A percentile compares a stretch with the other conserved stretches of the same genome.
phyloP scores from a whole-genome alignment of 2,797 vertebrate species.

The Dendrocincla tyrannina region DNA sequence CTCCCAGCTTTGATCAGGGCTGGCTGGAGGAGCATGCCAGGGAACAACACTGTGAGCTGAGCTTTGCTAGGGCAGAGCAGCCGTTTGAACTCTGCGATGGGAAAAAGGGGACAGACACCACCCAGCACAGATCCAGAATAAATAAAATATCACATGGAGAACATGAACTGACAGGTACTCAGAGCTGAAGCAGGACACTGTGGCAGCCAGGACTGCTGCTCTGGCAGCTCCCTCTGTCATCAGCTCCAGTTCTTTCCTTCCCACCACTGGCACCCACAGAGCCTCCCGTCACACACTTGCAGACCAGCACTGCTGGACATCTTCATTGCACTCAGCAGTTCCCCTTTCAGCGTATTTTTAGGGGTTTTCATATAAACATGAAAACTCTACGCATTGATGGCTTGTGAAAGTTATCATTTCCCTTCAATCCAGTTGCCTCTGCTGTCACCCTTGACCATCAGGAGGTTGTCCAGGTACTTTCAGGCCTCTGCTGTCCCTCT shows the following conservation, averaged over 20 bases:
- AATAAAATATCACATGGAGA: fast-evolving
- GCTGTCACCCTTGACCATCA: neutral
- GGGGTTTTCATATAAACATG: neutral
- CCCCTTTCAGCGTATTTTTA: neutral
- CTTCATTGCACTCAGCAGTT: neutral
- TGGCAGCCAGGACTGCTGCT: neutral
- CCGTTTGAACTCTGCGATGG: neutral
- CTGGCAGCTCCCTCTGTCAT: neutral
- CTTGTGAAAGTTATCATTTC: neutral
- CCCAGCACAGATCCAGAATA: neutral
- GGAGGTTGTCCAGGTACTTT: neutral
- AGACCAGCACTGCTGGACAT: neutral
- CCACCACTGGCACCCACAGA: neutral
- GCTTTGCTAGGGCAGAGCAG: neutral
- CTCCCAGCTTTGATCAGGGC: slow-evolving; percentile 3
- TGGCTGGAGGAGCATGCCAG: neutral
- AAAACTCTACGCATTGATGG: neutral
- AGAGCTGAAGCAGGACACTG: neutral
- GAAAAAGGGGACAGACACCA: neutral
- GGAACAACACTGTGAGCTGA: neutral
- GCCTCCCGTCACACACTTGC: neutral
- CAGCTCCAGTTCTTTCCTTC: neutral
- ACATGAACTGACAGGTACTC: neutral
- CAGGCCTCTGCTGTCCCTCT: neutral
- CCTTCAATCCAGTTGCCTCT: fast-evolving